phyloP scores from a whole-genome alignment of 2,797 vertebrate genomes.

The Helarctos malayanus region DNA sequence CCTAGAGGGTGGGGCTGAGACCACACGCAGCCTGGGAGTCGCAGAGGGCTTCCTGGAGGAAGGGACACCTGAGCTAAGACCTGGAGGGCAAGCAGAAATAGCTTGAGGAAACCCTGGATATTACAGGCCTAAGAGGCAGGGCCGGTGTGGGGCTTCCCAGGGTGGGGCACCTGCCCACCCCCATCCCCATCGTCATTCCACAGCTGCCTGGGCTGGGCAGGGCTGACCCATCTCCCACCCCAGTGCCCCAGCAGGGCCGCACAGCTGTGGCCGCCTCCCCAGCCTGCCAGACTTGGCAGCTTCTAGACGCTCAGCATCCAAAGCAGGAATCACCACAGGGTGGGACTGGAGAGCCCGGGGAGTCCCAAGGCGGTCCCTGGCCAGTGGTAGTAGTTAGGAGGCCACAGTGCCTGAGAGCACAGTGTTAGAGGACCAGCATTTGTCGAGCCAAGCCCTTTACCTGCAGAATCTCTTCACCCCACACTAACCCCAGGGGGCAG shows the following conservation, averaged over 20 bases:
- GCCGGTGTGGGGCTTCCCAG: neutral
- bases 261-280: neutral
- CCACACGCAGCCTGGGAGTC: neutral
- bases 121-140: slow-evolving; percentile 19
- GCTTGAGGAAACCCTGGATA: neutral
- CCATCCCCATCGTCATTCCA: slow-evolving; percentile 12
- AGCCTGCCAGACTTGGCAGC: neutral
- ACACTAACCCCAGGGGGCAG: neutral
- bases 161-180: neutral
- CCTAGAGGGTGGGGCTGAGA: neutral
- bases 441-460: neutral
- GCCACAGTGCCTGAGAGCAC: neutral
- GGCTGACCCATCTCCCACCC: neutral
- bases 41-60: slow-evolving; percentile 50
- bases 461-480: rapidly evolving
- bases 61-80: neutral
- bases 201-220: slow-evolving; percentile 62
- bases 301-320: neutral
- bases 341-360: neutral
- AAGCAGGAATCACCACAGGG: neutral
- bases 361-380: neutral
- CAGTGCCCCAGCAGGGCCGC: neutral
- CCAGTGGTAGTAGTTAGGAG: neutral
- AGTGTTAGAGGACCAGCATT: rapidly evolving
- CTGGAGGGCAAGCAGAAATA: neutral